A percentile compares a stretch with the other conserved stretches of the same genome.
These are phyloP conservation scores for Scomber colias DNA, from an alignment of 2,113 vertebrate genomes.

Conservation along the genomic window DNA sequence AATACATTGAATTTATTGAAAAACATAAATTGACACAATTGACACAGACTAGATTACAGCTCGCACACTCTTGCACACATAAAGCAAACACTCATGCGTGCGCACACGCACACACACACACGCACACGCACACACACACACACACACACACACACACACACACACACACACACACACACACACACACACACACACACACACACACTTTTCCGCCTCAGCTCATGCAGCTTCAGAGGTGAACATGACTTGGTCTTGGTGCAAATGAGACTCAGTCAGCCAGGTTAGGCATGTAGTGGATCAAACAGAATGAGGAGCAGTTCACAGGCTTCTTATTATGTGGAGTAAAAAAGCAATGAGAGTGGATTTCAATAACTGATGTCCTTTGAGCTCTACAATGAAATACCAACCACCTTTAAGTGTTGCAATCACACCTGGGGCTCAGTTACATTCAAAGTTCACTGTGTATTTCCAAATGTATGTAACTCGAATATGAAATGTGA, in stretches of 20 bases:
- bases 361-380: slow-evolving; percentile 19
- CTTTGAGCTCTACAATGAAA: slow-evolving; percentile 36
- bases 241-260: slow-evolving; percentile 19
- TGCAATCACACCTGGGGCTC: slow-evolving; percentile 10
- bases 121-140: no score
- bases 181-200: background rate
- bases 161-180: background rate
- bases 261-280: slow-evolving; percentile 9
- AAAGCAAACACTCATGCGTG: background rate
- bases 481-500: background rate
- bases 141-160: background rate
- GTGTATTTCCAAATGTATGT: background rate
- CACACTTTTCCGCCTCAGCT: background rate
- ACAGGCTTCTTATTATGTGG: slow-evolving; percentile 25
- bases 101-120: background rate
- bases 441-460: background rate
- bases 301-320: slow-evolving; percentile 34
- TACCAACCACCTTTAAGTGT: slow-evolving; percentile 10
- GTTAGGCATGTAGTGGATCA: slow-evolving; percentile 40
- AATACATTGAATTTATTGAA: background rate
- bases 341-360: slow-evolving; percentile 12
- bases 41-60: background rate
- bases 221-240: slow-evolving; percentile 23
- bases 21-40: background rate
- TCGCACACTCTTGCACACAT: background rate